Percentiles rank a stretch among this genome's conserved stretches.
These are phyloP conservation scores for Drosophila mimica DNA, from an alignment of 2,888 invertebrate genomes.

Conservation along the genomic window DNA sequence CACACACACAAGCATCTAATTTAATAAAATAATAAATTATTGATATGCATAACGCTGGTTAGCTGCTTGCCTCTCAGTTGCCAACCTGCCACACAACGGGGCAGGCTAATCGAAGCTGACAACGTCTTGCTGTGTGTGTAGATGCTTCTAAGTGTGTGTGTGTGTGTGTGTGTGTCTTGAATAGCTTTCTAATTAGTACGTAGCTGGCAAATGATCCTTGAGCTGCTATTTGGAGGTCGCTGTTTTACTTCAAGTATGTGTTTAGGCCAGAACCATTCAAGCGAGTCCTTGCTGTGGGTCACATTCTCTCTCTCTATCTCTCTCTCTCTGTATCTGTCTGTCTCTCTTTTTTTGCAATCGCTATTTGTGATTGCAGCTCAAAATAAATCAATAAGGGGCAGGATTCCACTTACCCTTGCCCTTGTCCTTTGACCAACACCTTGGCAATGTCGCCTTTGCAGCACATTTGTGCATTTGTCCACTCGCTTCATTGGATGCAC, in stretches of 20 bases:
- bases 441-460: constrained; percentile 40
- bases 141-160: constrained; percentile 5
- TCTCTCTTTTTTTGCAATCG: neutral
- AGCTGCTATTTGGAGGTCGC: constrained; percentile 51
- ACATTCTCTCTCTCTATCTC: constrained; percentile 6
- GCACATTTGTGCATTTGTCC: constrained; percentile 16
- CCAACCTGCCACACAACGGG: constrained; percentile 44
- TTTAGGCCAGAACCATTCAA: constrained; percentile 9
- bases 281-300: constrained; percentile 57
- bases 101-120: constrained; percentile 41
- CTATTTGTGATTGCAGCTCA: constrained; percentile 29
- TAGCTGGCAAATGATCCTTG: constrained; percentile 70
- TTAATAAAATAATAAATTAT: constrained; percentile 78
- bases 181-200: constrained; percentile 75
- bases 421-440: constrained; percentile 54
- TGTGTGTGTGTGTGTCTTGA: constrained; percentile 43
- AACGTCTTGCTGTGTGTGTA: constrained; percentile 25
- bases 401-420: constrained; percentile 16
- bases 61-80: constrained; percentile 8
- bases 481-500: constrained; percentile 49
- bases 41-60: constrained; percentile 51
- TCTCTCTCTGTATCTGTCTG: neutral
- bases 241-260: constrained; percentile 33
- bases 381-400: constrained; percentile 61
- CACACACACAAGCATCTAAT: constrained; percentile 47